Evolutionary conservation across 2,797 vertebrate genomes (phyloP).

Genomic region (Hippocampus kuda): DNA sequence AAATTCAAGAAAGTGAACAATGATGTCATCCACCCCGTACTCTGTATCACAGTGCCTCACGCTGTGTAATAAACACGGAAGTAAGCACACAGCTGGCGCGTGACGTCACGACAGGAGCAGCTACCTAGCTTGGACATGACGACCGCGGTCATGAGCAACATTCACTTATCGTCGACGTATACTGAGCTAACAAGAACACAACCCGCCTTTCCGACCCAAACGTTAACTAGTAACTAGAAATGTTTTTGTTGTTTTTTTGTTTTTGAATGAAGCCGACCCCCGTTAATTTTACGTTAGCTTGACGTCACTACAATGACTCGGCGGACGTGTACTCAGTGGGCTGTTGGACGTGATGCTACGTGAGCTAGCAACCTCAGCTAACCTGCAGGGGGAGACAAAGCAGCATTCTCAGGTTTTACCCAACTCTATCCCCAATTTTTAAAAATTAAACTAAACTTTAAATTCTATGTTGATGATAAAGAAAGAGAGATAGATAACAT

Average conservation of each 20-base stretch:
- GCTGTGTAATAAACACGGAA: constrained; percentile 7
- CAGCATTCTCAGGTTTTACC: background rate
- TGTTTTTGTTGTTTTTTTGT: background rate
- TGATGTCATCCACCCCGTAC: background rate
- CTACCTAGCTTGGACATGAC: background rate
- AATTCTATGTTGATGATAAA: background rate
- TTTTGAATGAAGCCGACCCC: background rate
- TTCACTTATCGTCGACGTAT: background rate
- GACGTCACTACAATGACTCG: constrained; percentile 3
- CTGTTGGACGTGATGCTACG: constrained; percentile 7
- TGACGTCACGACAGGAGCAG: background rate
- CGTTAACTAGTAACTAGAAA: too few species aligned
- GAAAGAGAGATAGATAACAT: too few species aligned
- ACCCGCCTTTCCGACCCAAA: background rate
- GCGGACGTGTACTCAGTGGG: background rate
- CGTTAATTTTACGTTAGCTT: background rate
- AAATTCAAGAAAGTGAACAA: background rate
- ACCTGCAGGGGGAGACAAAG: constrained; percentile 7
- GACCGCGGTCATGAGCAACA: background rate
- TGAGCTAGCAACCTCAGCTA: constrained; percentile 6
- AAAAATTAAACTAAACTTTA: background rate
- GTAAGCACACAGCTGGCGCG: background rate
- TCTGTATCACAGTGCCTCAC: background rate
- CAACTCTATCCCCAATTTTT: background rate
- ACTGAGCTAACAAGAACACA: background rate